These are phyloP conservation scores for Porites evermanni DNA, from an alignment of 92 coral and sea anemone genomes.

Conservation along the genomic window DNA sequence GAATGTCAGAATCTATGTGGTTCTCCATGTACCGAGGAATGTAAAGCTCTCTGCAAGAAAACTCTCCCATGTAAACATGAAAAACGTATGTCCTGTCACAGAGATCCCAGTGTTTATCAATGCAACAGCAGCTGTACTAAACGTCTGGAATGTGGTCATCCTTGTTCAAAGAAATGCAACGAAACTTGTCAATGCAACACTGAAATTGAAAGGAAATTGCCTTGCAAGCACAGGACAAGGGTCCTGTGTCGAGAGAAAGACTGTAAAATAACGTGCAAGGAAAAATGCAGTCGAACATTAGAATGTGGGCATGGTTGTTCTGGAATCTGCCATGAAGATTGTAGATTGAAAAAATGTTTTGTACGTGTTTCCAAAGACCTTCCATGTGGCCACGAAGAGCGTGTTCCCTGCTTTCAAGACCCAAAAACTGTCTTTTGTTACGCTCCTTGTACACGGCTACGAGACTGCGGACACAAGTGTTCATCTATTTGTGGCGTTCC, in stretches of 20 bases:
- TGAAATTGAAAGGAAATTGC: background rate
- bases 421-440: slow-evolving; percentile 9
- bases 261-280: background rate
- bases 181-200: background rate
- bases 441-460: slow-evolving; percentile 13
- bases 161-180: slow-evolving; percentile 61
- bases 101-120: background rate
- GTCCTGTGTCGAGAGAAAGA: slow-evolving; percentile 6
- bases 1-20: slow-evolving; percentile 22
- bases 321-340: slow-evolving; percentile 27
- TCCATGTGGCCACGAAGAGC: slow-evolving; percentile 54
- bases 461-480: slow-evolving; percentile 30
- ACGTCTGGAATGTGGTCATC: slow-evolving; percentile 69
- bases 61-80: slow-evolving; percentile 48
- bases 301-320: slow-evolving; percentile 28
- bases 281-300: slow-evolving; percentile 3
- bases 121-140: slow-evolving; percentile 6
- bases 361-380: background rate
- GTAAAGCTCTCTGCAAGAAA: slow-evolving; percentile 16
- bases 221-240: slow-evolving; percentile 1
- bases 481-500: slow-evolving; percentile 44
- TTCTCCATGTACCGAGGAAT: slow-evolving; percentile 19
- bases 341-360: background rate
- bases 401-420: background rate
- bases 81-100: slow-evolving; percentile 31